Conservation (phyloP, 2,113 vertebrate genomes). For the Rousettus leschenaultii region DNA sequence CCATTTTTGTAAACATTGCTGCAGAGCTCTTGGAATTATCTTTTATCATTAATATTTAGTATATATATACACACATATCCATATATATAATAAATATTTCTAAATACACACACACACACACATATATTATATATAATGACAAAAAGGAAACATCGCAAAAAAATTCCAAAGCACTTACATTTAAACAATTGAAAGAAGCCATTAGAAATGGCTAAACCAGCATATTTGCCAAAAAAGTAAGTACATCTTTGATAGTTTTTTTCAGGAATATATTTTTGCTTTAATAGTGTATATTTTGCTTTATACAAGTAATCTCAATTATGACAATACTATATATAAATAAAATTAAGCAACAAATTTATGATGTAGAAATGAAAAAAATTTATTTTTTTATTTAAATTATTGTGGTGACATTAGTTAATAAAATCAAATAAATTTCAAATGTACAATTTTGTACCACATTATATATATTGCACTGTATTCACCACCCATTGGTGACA, state of each 20-base stretch:
- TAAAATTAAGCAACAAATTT: not conserved
- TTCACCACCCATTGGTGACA: no score
- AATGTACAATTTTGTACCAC: no score
- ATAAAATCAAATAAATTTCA: no score
- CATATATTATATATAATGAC: not conserved
- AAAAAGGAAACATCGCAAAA: not conserved
- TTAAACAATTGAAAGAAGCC: not conserved
- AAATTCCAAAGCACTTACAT: not conserved
- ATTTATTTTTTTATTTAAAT: not conserved
- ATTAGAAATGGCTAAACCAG: not conserved
- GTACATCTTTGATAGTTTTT: not conserved
- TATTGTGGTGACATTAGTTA: no score
- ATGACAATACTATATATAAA: not conserved
- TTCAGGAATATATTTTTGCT: not conserved
- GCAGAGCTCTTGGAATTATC: not conserved
- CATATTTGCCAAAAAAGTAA: slow-evolving; percentile 26
- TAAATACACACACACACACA: no score
- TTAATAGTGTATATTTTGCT: not conserved
- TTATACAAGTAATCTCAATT: not conserved
- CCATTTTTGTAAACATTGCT: not conserved
- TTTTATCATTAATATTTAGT: not conserved
- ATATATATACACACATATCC: no score
- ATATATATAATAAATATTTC: no score
- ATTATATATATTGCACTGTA: no score
- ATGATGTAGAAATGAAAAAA: not conserved